Percentiles rank a stretch among this genome's conserved stretches.
phyloP scores from a whole-genome alignment of 1,140 invertebrate genomes.

The Drosophila insularis region DNA sequence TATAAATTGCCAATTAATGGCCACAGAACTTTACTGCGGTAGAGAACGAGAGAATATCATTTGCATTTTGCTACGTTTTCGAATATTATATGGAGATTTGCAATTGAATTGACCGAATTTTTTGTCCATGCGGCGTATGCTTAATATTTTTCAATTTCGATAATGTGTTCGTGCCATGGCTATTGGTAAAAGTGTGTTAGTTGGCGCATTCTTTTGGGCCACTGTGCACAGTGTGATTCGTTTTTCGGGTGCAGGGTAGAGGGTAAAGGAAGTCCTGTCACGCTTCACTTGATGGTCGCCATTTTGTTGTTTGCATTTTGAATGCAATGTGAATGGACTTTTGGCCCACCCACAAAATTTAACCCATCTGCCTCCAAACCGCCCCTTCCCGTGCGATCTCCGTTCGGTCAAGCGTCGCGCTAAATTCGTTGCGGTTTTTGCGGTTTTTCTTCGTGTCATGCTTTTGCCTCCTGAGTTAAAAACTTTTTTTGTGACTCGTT shows the following conservation, averaged over 20 bases:
- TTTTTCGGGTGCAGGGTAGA: background rate
- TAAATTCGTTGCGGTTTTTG: slow-evolving; percentile 75
- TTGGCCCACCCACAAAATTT: background rate
- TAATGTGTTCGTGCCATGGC: background rate
- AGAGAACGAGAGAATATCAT: slow-evolving; percentile 40
- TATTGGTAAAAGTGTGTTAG: slow-evolving; percentile 19
- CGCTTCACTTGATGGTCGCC: slow-evolving; percentile 55
- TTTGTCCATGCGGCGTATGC: slow-evolving; percentile 27
- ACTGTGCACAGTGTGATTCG: slow-evolving; percentile 7
- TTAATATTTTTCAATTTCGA: slow-evolving; percentile 23
- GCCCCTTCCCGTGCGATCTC: background rate
- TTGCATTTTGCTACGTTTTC: slow-evolving; percentile 60
- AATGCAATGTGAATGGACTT: slow-evolving; percentile 46
- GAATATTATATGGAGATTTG: slow-evolving; percentile 26
- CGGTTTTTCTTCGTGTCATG: slow-evolving; percentile 56
- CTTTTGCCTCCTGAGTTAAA: slow-evolving; percentile 53
- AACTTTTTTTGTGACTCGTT: slow-evolving; percentile 18
- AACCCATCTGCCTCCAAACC: slow-evolving; percentile 12
- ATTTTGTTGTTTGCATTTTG: slow-evolving; percentile 58
- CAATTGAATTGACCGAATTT: slow-evolving; percentile 31
- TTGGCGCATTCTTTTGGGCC: slow-evolving; percentile 42
- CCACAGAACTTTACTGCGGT: slow-evolving; percentile 44
- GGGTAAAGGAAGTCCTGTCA: slow-evolving; percentile 31
- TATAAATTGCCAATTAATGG: slow-evolving; percentile 78
- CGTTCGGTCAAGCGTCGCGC: slow-evolving; percentile 72